Evolutionary conservation across 2,113 vertebrate genomes (phyloP).

Genomic region (Chlamydotis undulata): DNA sequence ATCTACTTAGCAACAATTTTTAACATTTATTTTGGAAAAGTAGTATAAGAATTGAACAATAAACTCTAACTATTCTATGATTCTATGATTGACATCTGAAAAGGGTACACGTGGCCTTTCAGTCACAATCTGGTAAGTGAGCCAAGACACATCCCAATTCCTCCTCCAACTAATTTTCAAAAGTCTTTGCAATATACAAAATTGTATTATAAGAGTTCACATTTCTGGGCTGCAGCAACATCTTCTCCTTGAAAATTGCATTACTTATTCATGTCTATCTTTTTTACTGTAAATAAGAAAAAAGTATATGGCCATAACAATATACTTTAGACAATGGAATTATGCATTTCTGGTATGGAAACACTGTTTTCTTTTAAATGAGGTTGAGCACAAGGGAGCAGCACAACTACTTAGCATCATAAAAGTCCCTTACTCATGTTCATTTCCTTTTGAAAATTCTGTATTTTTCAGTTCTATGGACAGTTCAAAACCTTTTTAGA

Average conservation of each 20-base stretch:
- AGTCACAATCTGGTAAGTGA: background rate
- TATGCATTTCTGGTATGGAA: conserved; percentile 36
- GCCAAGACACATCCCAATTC: background rate
- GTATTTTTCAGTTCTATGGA: conserved; percentile 42
- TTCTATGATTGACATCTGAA: background rate
- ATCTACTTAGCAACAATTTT: background rate
- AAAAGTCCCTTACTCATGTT: conserved; percentile 27
- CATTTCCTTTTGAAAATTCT: conserved; percentile 55
- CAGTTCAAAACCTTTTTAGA: conserved; percentile 19
- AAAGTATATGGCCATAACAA: background rate
- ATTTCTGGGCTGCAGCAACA: background rate
- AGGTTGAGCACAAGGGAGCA: background rate
- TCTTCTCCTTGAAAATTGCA: conserved; percentile 1
- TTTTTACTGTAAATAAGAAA: background rate
- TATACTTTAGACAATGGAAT: background rate
- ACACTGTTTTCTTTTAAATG: conserved; percentile 50
- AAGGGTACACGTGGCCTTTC: background rate
- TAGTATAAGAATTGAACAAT: background rate
- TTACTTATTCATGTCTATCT: conserved; percentile 3
- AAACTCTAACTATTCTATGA: background rate
- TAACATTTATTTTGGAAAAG: conserved; percentile 16
- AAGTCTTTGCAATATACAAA: background rate
- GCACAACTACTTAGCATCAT: conserved; percentile 16
- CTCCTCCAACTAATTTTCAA: background rate
- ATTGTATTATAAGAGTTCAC: background rate